Base-by-base conservation (phyloP, 2,113 vertebrate genomes). In the Xenopus borealis region DNA sequence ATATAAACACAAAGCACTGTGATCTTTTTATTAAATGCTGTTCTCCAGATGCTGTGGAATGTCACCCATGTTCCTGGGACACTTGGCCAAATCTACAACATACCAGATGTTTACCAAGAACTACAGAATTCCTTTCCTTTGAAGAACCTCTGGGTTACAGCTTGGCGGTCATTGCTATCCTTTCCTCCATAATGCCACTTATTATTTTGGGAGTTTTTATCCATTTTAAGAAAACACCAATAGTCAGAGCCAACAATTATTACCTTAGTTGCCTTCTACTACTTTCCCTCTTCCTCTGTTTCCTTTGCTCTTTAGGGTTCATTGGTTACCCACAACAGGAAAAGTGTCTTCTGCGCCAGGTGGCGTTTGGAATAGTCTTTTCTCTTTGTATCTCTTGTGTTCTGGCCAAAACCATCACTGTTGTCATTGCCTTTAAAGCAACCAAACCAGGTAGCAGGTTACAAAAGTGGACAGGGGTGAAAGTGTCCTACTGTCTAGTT, bases 231-330 rank as follows among this genome's bases (percentile, higher is more conserved):
- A 95, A 98, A 82, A 98, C 97, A 0, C 96, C 97, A 33, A 94
- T 99, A 0, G 96, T 98, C 75, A 98, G 98, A 86, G 97, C 96
- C 73, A 72, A 78, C 18, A 72, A 68, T 27, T n/a, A 16, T 14
- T 20, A 11, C 33, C 63, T 72, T 12, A 72, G 69, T 12, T 72
- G 66, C 45, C 20, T 17, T 3, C 76, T 72, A n/a, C 57, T 78
- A n/a, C 17, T 53, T 10, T 62, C 76, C 12, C 53, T 78, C 1
- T 58, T 66, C 2, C 72, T 67, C 10, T 68, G 46, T 14, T 78
- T 78, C 64, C 76, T 78, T 27, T 62, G 63, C 11, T 55, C 57
- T 18, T 62, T 78, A 17, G 45, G 66, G 8, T 78, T 72, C 27
- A 68, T 68, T 27, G 70, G 55, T 11, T 33, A 6, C 7, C 70